Evolutionary conservation across 2,113 vertebrate genomes (phyloP), one percentile per base, ranked within the genome.

Genomic region (Forbesichthys agassizii): DNA sequence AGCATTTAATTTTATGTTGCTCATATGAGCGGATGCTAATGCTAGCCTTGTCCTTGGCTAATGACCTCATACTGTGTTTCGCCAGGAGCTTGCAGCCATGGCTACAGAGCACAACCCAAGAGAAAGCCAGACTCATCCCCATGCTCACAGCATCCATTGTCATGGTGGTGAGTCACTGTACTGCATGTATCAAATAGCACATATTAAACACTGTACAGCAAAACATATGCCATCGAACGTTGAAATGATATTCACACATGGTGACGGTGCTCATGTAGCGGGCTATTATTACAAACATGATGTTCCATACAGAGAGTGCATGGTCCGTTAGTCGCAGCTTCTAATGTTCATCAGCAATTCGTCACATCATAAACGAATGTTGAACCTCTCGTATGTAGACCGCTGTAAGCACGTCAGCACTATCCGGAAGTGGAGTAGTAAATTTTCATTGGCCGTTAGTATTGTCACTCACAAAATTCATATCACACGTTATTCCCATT

Each of bases 251-350:
- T 51, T n/a, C 20, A 7, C 3, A 33, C 86, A 82, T 94, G 85
- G 91, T 94, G 71, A 95, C 94, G 0, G 92, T 95, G 69, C 93
- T 95, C 72, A 92, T 93, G 87, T 93, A 94, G 64, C 86, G 86
- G 0, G 92, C 92, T 3, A 93, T 94, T 42, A 79, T 94, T 78
- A 95, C 92, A 3, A 77, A 91, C 54, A 90, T 92, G 86, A 92
- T 94, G 89, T 93, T 92, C 76, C 91, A 90, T 60, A 93, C 86
- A 0, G 92, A 91, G 47, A 94, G 91, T 63, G 66, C 3, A 14
- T 11, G 12, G 53, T 54, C 11, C 14, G 48, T 49, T 49, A 12
- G 8, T 49, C 2, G 8, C 7, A 49, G 48, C 48, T 8, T 12
- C 20, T 53, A n/a, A 53, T 53, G 9, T 11, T 27, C 27, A 27